phyloP scores from a whole-genome alignment of 2,797 vertebrate species.

The Natrix natrix region DNA sequence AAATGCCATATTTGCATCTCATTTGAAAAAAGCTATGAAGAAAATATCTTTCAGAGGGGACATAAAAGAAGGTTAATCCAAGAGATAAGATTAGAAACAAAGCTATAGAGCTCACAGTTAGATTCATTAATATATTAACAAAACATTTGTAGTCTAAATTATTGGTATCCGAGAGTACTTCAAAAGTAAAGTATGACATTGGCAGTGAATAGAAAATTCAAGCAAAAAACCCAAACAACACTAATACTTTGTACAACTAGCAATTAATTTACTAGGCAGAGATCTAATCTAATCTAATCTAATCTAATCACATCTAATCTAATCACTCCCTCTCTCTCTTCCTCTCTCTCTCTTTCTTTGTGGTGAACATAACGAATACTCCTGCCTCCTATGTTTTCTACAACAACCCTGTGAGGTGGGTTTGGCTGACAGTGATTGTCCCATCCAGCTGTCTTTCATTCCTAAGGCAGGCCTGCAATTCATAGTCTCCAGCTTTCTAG shows the following conservation, averaged over 20 bases:
- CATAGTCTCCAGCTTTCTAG: not conserved
- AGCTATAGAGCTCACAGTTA: not conserved
- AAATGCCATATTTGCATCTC: not conserved
- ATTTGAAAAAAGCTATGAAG: not conserved
- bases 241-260: not conserved
- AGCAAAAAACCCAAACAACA: not conserved
- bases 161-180: not conserved
- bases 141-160: not conserved
- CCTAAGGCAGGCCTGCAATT: not conserved
- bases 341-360: too few species aligned
- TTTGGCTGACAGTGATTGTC: not conserved
- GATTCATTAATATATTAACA: not conserved
- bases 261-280: not conserved
- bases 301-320: too few species aligned
- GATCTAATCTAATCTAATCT: too few species aligned
- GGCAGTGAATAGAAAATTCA: not conserved
- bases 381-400: not conserved
- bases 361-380: too few species aligned
- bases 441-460: not conserved
- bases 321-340: too few species aligned
- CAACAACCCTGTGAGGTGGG: not conserved
- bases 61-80: not conserved
- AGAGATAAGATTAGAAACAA: not conserved
- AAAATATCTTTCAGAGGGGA: not conserved
- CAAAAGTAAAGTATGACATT: slow-evolving; percentile 6